Evolutionary conservation across 2,888 invertebrate genomes (phyloP).

Genomic region (Mythimna vitellina): DNA sequence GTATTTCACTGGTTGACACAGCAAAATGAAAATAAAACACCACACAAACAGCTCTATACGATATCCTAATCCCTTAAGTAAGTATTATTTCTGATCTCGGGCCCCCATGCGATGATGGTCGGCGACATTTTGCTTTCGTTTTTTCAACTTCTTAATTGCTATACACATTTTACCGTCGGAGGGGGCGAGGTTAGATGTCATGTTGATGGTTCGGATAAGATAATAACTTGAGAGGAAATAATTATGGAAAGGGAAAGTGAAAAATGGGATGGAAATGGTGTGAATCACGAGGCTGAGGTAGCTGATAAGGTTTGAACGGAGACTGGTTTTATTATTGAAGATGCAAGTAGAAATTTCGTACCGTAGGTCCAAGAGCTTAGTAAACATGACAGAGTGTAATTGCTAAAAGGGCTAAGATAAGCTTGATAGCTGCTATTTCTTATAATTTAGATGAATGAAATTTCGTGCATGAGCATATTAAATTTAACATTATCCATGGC

Average conservation of each 20-base stretch:
- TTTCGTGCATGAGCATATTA: too few species aligned
- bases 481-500: too few species aligned
- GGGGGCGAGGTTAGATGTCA: conserved; percentile 60
- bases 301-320: conserved; percentile 18
- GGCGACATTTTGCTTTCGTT: conserved; percentile 78
- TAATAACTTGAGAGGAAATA: conserved; percentile 57
- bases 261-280: conserved; percentile 38
- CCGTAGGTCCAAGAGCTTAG: too few species aligned
- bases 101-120: conserved; percentile 84
- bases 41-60: conserved; percentile 73
- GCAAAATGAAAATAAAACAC: conserved; percentile 25
- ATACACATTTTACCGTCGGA: conserved; percentile 74
- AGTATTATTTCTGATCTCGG: conserved; percentile 78
- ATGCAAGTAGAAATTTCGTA: not conserved
- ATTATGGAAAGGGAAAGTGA: conserved; percentile 38
- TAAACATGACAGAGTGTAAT: too few species aligned
- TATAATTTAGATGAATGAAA: too few species aligned
- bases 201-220: conserved; percentile 52
- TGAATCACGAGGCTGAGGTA: conserved; percentile 17
- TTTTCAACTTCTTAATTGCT: conserved; percentile 85
- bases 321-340: not conserved
- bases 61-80: conserved; percentile 59
- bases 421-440: too few species aligned
- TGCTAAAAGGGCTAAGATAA: too few species aligned
- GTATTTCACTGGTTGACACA: not conserved